These are phyloP conservation scores for Agrochola litura DNA, from an alignment of 2,888 invertebrate genomes.

Conservation along the genomic window DNA sequence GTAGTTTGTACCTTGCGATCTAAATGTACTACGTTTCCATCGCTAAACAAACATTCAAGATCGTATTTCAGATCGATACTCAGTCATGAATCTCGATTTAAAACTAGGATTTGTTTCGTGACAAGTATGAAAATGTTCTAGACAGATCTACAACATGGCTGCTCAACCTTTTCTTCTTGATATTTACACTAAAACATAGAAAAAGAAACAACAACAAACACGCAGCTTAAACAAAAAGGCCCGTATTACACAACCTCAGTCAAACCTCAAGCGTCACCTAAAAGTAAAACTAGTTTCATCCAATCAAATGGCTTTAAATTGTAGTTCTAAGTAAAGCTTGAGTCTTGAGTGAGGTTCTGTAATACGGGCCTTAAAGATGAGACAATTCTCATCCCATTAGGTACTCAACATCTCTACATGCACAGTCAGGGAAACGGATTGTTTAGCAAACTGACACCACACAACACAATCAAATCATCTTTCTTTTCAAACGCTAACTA, in stretches of 20 bases:
- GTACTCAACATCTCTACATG: background rate
- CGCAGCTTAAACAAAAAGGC: no score
- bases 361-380: background rate
- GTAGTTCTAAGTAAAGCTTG: no score
- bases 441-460: constrained; percentile 10
- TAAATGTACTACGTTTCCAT: background rate
- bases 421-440: background rate
- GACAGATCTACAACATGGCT: background rate
- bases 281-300: no score
- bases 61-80: constrained; percentile 4
- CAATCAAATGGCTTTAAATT: no score
- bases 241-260: no score
- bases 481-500: constrained; percentile 4
- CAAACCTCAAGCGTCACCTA: no score
- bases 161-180: background rate
- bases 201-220: background rate
- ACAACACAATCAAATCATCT: background rate
- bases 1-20: constrained; percentile 4
- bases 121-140: background rate
- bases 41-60: background rate
- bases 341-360: no score
- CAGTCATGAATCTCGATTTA: background rate
- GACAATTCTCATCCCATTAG: background rate
- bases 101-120: background rate
- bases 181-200: background rate